These are phyloP conservation scores for Macquaria ambigua DNA, from an alignment of 2,113 vertebrate genomes.

Conservation along the genomic window DNA sequence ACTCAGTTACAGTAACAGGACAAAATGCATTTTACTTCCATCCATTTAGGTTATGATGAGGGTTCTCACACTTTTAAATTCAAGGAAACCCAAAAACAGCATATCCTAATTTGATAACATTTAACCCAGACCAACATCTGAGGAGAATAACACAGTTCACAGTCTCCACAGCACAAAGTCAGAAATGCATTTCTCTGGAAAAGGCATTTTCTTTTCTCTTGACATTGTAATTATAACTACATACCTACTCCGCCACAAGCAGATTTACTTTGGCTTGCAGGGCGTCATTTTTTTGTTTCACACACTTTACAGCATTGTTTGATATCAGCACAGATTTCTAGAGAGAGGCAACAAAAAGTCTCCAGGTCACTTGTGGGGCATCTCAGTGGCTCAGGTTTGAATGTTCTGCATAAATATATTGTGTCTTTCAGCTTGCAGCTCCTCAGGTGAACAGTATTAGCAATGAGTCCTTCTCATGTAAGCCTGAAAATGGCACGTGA, in stretches of 20 bases:
- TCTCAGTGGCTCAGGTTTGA: background rate
- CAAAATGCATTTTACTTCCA: background rate
- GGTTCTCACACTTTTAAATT: background rate
- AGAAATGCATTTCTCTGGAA: background rate
- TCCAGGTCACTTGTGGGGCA: background rate
- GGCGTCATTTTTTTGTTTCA: background rate
- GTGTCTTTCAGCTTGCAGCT: background rate
- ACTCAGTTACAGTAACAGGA: background rate
- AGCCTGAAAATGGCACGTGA: background rate
- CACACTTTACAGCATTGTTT: background rate
- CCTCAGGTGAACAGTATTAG: background rate
- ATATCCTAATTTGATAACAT: background rate
- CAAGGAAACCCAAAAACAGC: background rate
- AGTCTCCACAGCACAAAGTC: background rate
- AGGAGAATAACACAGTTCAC: background rate
- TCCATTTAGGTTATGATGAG: background rate
- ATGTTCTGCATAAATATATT: background rate
- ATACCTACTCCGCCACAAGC: background rate
- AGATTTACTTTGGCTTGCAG: background rate
- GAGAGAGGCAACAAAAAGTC: background rate
- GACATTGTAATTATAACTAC: background rate
- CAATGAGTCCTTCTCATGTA: background rate
- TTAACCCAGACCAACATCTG: background rate
- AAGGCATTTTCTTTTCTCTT: background rate
- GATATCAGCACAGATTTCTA: background rate